Evolutionary conservation across 2,888 invertebrate genomes (phyloP).

Genomic region (Chaetogeoica ovagalla): DNA sequence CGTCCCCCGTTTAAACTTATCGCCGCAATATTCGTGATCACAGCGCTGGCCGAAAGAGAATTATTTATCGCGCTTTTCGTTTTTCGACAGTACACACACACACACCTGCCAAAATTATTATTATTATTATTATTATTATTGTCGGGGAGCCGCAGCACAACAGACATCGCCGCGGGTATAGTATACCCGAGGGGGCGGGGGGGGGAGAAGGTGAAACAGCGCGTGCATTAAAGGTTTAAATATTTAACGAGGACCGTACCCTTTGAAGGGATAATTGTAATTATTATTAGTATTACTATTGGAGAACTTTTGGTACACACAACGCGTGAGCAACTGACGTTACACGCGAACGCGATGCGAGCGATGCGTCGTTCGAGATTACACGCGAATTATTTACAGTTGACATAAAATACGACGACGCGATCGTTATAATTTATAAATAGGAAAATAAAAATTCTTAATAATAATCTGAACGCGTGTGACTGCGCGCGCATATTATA

Average conservation of each 20-base stretch:
- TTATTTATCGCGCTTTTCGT: constrained; percentile 50
- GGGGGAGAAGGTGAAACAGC: constrained; percentile 5
- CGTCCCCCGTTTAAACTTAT: constrained; percentile 13
- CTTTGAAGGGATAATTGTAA: constrained; percentile 36
- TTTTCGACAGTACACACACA: background rate
- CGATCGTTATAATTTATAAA: no score
- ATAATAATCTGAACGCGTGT: no score
- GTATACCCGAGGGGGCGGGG: no score
- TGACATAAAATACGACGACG: no score
- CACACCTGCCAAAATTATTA: constrained; percentile 12
- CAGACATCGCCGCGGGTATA: background rate
- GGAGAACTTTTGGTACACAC: constrained; percentile 21
- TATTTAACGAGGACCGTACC: constrained; percentile 34
- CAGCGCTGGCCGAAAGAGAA: constrained; percentile 15
- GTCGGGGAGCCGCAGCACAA: no score
- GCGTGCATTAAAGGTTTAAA: constrained; percentile 48
- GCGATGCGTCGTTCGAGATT: no score
- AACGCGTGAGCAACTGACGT: constrained; percentile 6
- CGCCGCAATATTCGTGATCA: constrained; percentile 33
- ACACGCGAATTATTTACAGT: no score
- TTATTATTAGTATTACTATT: constrained; percentile 18
- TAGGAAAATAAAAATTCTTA: no score
- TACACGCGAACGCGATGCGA: background rate
- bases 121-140: no score
- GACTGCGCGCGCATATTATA: no score